Conservation (phyloP, 2,888 invertebrate species). For the Athetis lepigone region DNA sequence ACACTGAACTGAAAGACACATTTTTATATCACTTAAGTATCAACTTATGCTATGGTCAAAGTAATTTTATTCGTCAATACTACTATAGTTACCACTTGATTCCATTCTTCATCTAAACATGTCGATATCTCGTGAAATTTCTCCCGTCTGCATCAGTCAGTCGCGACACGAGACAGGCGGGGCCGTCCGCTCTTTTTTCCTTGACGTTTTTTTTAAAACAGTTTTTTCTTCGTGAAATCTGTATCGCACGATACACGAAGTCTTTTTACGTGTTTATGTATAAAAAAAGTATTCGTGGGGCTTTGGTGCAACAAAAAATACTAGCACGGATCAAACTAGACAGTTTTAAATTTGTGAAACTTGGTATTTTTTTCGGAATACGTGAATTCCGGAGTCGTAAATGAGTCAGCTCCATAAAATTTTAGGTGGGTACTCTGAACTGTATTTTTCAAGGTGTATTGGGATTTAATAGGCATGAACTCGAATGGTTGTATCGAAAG, state of each 20-base stretch:
- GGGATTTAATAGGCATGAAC: slow-evolving; percentile 31
- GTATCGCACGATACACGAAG: slow-evolving; percentile 84
- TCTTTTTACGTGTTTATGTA: slow-evolving; percentile 73
- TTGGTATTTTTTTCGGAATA: slow-evolving; percentile 28
- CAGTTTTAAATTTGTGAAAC: slow-evolving; percentile 40
- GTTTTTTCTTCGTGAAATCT: slow-evolving; percentile 81
- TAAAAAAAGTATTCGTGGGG: slow-evolving; percentile 61
- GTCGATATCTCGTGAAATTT: slow-evolving; percentile 64
- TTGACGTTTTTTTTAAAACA: slow-evolving; percentile 68
- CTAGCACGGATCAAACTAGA: slow-evolving; percentile 38
- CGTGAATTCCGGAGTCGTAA: slow-evolving; percentile 30
- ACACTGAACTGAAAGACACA: no score
- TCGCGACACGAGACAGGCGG: slow-evolving; percentile 79
- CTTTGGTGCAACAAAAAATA: slow-evolving; percentile 49
- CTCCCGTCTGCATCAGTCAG: slow-evolving; percentile 56
- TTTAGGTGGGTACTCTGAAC: slow-evolving; percentile 16
- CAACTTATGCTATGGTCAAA: no score
- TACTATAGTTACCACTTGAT: not conserved
- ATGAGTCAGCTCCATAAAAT: slow-evolving; percentile 27
- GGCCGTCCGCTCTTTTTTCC: slow-evolving; percentile 72
- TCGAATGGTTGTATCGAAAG: slow-evolving; percentile 7
- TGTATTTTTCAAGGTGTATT: slow-evolving; percentile 16
- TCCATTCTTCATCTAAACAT: not conserved
- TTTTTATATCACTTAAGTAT: no score
- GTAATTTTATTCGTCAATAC: not conserved